Conservation (phyloP, 2,888 invertebrate species). For the Lasioglossum villosulum region DNA sequence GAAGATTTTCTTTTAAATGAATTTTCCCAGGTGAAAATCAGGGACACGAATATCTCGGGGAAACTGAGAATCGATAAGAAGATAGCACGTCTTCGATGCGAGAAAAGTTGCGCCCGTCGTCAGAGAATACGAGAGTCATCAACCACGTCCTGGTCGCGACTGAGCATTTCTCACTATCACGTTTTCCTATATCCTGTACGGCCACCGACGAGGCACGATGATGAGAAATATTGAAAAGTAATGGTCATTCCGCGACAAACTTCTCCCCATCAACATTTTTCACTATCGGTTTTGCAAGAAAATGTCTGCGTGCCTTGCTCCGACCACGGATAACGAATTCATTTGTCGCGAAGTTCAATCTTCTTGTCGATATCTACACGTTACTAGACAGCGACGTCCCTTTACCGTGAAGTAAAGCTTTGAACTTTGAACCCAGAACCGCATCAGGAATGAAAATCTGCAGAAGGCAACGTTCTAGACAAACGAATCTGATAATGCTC, state of each 20-base stretch:
- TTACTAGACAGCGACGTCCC: not conserved
- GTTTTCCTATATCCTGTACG: slow-evolving; percentile 46
- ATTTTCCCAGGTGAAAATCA: slow-evolving; percentile 14
- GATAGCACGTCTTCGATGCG: slow-evolving; percentile 22
- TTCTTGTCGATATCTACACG: not conserved
- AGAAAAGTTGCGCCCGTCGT: slow-evolving; percentile 51
- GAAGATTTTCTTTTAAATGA: slow-evolving; percentile 4
- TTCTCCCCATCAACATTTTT: slow-evolving; percentile 21
- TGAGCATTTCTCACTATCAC: slow-evolving; percentile 52
- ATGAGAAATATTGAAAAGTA: slow-evolving; percentile 68
- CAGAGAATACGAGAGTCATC: slow-evolving; percentile 38
- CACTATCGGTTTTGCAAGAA: slow-evolving; percentile 9
- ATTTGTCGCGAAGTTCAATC: slow-evolving; percentile 18
- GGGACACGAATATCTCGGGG: not conserved
- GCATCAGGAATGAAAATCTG: not conserved
- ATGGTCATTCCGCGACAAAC: slow-evolving; percentile 41
- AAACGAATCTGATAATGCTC: not conserved
- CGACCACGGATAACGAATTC: not conserved
- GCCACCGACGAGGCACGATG: slow-evolving; percentile 28
- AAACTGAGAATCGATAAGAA: slow-evolving; percentile 24
- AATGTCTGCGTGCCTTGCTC: not conserved
- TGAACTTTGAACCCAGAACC: not conserved
- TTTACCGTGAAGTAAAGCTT: not conserved
- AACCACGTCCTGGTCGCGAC: slow-evolving; percentile 31
- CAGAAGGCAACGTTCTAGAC: not conserved